Base-by-base conservation (phyloP, 2,113 vertebrate species). In the Anser cygnoides region DNA sequence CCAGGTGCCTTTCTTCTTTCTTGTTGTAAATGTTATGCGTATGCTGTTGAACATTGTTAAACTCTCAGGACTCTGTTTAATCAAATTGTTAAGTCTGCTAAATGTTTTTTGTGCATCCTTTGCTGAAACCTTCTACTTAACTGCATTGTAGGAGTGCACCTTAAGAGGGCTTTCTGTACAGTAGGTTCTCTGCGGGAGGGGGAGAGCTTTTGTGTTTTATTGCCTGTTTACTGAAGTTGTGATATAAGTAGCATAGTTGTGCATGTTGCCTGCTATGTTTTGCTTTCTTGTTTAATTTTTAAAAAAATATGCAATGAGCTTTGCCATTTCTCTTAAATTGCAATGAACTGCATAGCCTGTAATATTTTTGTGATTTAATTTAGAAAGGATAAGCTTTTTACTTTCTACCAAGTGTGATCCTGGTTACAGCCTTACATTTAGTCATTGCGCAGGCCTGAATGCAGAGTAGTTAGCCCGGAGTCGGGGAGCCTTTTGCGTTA, bases 1-100 rank as follows among this genome's bases (percentile, higher is more conserved):
- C 99, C 99, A 99, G 99, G 99, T 99, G 99, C 99, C 98, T 98
- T 98, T 98, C 98, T 98, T 98, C 98, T 98, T 98, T 98, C 98
- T 98, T 98, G 98, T 98, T 98, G 98, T 98, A 98, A 98, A 98
- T 98, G 98, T 98, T 98, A 97, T 98, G 97, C 98, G 95, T 98
- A 98, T 98, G 97, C 98, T 98, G 98, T 98, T 97, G 97, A 98
- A 98, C 98, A 96, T 98, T 98, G 97, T 98, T 98, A 97, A 98
- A 98, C 97, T 97, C 97, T 93, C 97, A 98, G 97, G 98, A 96
- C 97, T 98, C 97, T 98, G 97, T 98, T 98, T 98, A 98, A 98
- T 98, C 97, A 20, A 98, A 97, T 68, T 97, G 97, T 98, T 97
- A 97, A 98, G 98, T 98, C 98, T 98, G 97, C 98, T 98, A 91